Evolutionary conservation across 2,113 vertebrate genomes (phyloP), one percentile per base, ranked within the genome.

Genomic region (Sciurus niger): DNA sequence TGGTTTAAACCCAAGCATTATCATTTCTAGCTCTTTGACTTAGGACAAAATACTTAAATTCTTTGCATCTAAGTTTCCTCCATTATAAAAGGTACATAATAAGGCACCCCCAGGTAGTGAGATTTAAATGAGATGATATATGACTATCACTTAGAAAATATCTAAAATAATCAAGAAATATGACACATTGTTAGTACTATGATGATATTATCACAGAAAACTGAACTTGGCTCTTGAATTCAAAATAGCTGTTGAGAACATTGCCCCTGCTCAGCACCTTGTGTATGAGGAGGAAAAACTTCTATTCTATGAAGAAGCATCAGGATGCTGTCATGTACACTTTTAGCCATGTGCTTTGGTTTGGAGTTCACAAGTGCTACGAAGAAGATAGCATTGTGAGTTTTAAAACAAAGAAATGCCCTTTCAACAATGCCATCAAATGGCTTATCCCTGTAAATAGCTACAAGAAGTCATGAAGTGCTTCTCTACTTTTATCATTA

Each of bases 1-100:
- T 37, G 9, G 37, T 82, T 95, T 79, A 68, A 94, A 82, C 37
- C 4, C 12, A 93, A 60, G 9, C 10, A 46, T 89, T 80, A 85
- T 34, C 70, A 88, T 55, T 63, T 97, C 74, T 60, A 76, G 70
- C 53, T 95, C n/a, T 87, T 58, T 80, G 67, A 77, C 18, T 91
- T 93, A 30, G 12, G 30, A 12, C 20, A 89, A 90, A 5, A 18
- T 76, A 58, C 58, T 84, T 96, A 67, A 74, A 22, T 55, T 40
- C 46, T 86, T 70, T 78, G 6, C 43, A 17, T 16, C 16, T 34
- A 83, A n/a, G 24, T 74, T 84, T 63, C 17, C 28, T 95, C 40
- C 86, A 3, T 73, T 67, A 22, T 25, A 65, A 84, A 85, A 82
- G 6, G 12, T 9, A 86, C 16, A 84, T 32, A 40, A 76, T 55